Conservation (phyloP, 1,140 invertebrate species). For the Oscheius sp. region DNA sequence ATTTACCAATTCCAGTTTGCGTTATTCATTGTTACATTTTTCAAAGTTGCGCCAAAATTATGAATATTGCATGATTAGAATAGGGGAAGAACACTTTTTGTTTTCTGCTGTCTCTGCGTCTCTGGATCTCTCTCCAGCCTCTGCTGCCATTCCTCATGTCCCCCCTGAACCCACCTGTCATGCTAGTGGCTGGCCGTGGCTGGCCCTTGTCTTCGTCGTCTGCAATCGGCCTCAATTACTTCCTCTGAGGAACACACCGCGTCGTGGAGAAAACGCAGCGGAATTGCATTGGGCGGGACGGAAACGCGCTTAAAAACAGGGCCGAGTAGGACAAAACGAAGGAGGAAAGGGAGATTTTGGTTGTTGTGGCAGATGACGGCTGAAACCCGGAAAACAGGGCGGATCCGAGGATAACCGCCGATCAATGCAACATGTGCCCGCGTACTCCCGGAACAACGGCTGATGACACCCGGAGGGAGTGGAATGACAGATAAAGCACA, state of each 20-base stretch:
- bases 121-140: no score
- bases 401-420: not conserved
- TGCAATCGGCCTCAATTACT: constrained; percentile 6
- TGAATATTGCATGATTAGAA: no score
- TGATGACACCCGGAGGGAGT: no score
- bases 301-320: not conserved
- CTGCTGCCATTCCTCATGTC: no score
- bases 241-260: not conserved
- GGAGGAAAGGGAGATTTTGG: not conserved
- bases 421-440: constrained; percentile 9
- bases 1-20: no score
- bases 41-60: no score
- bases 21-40: no score
- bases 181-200: not conserved
- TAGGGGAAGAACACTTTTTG: no score
- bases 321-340: no score
- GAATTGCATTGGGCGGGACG: not conserved
- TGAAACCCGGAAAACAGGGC: not conserved
- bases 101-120: no score
- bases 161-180: not conserved
- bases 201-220: not conserved
- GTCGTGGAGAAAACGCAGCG: not conserved
- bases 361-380: not conserved
- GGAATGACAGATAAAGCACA: no score
- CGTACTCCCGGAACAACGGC: no score